Evolutionary conservation across 2,888 invertebrate genomes (phyloP), one percentile per base, ranked within the genome.

Genomic region (Agonum fuliginosum): DNA sequence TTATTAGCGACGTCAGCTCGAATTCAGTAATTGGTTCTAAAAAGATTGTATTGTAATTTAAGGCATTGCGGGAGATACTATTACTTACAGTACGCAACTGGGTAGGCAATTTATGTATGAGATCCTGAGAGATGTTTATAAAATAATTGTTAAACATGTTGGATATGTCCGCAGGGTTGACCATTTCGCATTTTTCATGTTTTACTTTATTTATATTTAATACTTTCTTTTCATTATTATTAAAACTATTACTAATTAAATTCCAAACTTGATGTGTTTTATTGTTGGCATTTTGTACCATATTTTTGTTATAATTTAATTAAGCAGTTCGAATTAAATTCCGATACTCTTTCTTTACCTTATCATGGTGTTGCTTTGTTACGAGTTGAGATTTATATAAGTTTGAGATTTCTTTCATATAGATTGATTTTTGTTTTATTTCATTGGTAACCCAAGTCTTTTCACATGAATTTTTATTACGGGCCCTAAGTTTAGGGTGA

Each of bases 181-280:
- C 4, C 37, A 12, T 12, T 41, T 41, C 3, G 10, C 37, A 2
- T n/a, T 41, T 41, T 41, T 41, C 37, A 10, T 41, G 37, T 41
- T 41, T 41, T 41, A 41, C 37, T 41, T 41, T 10, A 41, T 41
- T 41, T 41, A 41, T 10, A 10, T 41, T 41, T 10, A 41, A 8
- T 41, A 41, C 37, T 41, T 41, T 41, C 10, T 41, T 41, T n/a
- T 41, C 37, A 41, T 41, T 41, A n/a, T n/a, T n/a, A n/a, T n/a
- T n/a, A n/a, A n/a, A n/a, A n/a, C n/a, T n/a, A n/a, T n/a, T n/a
- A n/a, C n/a, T n/a, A n/a, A n/a, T n/a, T n/a, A n/a, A n/a, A n/a
- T n/a, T n/a, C n/a, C n/a, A n/a, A n/a, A n/a, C n/a, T n/a, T n/a
- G n/a, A n/a, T n/a, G n/a, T n/a, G n/a, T n/a, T n/a, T n/a, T n/a